Base-by-base conservation (phyloP, 2,888 invertebrate genomes). In the Ophion ellenae region DNA sequence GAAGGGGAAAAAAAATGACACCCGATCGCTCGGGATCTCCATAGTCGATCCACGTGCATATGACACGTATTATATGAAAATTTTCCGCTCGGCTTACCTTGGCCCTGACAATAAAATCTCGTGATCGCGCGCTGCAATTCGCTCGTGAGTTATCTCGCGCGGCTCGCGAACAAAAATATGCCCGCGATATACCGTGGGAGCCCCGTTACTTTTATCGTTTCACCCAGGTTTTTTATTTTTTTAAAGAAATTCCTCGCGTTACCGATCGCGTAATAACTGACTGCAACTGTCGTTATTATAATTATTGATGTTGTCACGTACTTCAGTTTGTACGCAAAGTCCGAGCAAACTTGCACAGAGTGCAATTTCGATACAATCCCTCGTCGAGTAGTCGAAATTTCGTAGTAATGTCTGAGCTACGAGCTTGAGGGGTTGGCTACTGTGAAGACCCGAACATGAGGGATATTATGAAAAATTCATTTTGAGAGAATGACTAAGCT, bases 71-170 rank as follows among this genome's bases (percentile, higher is more conserved):
- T 80, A 64, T 20, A 47, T 61, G n/a, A 76, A 57, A 76, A 57
- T 64, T 40, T 70, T 78, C 47, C 70, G 36, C 83, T 70, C 69
- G 47, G 67, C 71, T 69, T 73, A 83, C 86, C 83, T 81, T 86
- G 86, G 83, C 83, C 80, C 63, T 86, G 83, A 81, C 83, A 78
- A 83, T 75, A 69, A 77, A 77, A 64, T 83, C 57, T 47, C 75
- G 79, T 85, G 70, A 71, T 53, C 71, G 67, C 64, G 47, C 47
- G 14, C 47, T 64, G 75, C 59, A 70, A 74, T 81, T 69, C 20
- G 20, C 74, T 82, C 75, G 20, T 47, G 36, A 64, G 28, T 40
- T 71, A 57, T 53, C 71, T 71, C 71, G 32, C 7, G 47, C 5
- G 9, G n/a, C 11, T 57, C 36, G 10, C 57, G 32, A 57, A 59